phyloP scores from a whole-genome alignment of 2,797 vertebrate species.

The Eulemur mongoz region DNA sequence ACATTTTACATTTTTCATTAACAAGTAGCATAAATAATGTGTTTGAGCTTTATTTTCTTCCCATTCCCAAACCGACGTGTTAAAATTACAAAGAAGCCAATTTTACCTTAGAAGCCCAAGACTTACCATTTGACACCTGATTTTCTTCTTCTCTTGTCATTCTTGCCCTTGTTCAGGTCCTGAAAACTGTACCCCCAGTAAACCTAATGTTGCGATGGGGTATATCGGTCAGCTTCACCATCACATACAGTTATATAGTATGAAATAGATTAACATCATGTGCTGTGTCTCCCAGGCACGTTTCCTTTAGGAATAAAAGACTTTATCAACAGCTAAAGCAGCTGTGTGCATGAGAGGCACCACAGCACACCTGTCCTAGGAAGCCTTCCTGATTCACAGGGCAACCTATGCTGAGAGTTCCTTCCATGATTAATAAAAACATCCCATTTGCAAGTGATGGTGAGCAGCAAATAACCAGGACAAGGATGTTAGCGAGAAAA shows the following conservation, averaged over 20 bases:
- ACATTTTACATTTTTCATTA: not conserved
- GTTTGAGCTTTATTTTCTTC: not conserved
- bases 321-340: not conserved
- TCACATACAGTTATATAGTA: not conserved
- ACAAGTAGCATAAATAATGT: not conserved
- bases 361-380: fast-evolving
- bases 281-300: too few relatives aligned
- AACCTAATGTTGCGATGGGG: not conserved
- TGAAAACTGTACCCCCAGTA: not conserved
- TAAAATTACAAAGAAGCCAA: not conserved
- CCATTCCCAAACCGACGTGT: not conserved
- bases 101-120: not conserved
- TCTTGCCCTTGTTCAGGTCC: not conserved
- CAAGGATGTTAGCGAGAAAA: not conserved
- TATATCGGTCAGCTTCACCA: not conserved
- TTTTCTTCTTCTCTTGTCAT: not conserved
- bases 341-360: not conserved
- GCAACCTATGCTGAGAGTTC: not conserved
- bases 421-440: not conserved
- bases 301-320: not conserved
- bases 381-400: not conserved
- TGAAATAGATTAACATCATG: not conserved
- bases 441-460: not conserved
- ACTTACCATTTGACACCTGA: not conserved
- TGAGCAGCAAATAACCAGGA: not conserved